Evolutionary conservation across 2,113 vertebrate genomes (phyloP), one percentile per base, ranked within the genome.

Genomic region (Aythya baeri): DNA sequence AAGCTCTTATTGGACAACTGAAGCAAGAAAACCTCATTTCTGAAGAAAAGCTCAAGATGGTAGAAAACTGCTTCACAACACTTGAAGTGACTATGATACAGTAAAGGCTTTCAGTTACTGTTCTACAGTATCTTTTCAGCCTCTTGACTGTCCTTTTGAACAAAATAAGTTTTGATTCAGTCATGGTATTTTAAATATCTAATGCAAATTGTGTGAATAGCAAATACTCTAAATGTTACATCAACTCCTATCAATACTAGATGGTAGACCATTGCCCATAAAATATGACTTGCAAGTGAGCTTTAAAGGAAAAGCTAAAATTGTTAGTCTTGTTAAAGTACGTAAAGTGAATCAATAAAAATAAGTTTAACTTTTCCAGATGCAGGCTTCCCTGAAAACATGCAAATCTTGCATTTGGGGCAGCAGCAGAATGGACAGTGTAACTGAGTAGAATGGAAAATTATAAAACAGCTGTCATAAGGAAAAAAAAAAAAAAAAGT

Each of bases 11-110:
- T 71, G 92, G 93, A 31, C 97, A 98, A 63, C 11, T 99, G 71
- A 98, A 98, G 87, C 98, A 98, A 83, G 98, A 98, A 77, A 98
- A 98, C 13, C 79, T 98, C 54, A 96, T 98, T 93, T 98, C 98
- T 94, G 98, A 98, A 97, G 98, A 98, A 88, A 99, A 98, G 77
- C 94, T 98, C 54, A 98, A 97, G 83, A 95, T 97, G 16, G 96
- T 98, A 86, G 98, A 98, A 94, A 98, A 98, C 43, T 97, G 96
- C 77, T 98, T 98, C 71, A 98, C 98, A 82, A 96, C 97, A 4
- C 97, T 98, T 46, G 97, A 97, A 96, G 97, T 98, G 61, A 97
- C 98, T 50, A 93, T 98, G 94, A 82, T 98, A 89, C 58, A 97
- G 82, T 97, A 96, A 98, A 96, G 66, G 71, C 4, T 96, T 95